Evolutionary conservation across 23 tunicate species (phyloP).

Genomic region (Aplidium turbinatum): DNA sequence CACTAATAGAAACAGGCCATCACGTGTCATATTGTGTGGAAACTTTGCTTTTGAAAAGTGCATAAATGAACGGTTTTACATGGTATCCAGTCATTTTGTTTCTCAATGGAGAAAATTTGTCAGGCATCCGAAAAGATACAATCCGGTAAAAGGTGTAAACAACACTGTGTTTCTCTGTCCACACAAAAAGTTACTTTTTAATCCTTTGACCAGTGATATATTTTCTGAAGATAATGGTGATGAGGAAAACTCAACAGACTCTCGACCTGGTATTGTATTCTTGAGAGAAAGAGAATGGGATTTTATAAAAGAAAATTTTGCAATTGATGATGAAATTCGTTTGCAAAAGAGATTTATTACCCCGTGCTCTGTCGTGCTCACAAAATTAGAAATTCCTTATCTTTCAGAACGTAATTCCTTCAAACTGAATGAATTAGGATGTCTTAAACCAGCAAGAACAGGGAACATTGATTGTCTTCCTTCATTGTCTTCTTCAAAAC

Average conservation of each 20-base stretch:
- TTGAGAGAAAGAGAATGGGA: constrained; percentile 71
- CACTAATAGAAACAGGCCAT: constrained; percentile 61
- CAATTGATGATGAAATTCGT: constrained; percentile 42
- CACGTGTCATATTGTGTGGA: no score
- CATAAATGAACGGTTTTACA: constrained; percentile 8
- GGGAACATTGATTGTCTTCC: no score
- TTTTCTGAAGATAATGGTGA: background rate
- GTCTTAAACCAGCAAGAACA: no score
- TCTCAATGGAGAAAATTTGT: constrained; percentile 64
- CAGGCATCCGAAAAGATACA: constrained; percentile 37
- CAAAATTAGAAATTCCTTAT: constrained; percentile 13
- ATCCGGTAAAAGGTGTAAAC: constrained; percentile 27
- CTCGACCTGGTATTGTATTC: constrained; percentile 13
- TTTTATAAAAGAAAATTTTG: constrained; percentile 38
- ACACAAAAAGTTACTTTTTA: constrained; percentile 55
- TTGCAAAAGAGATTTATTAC: constrained; percentile 9
- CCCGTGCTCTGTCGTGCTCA: constrained; percentile 31
- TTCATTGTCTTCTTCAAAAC: no score
- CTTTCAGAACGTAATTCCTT: background rate
- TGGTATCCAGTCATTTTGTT: constrained; percentile 39
- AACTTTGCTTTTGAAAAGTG: background rate
- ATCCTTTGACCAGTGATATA: background rate
- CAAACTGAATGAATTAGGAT: no score
- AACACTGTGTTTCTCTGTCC: constrained; percentile 58
- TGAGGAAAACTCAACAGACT: background rate